These are phyloP conservation scores for Lepidonotus clava DNA, from an alignment of 2,888 invertebrate genomes.

Conservation along the genomic window DNA sequence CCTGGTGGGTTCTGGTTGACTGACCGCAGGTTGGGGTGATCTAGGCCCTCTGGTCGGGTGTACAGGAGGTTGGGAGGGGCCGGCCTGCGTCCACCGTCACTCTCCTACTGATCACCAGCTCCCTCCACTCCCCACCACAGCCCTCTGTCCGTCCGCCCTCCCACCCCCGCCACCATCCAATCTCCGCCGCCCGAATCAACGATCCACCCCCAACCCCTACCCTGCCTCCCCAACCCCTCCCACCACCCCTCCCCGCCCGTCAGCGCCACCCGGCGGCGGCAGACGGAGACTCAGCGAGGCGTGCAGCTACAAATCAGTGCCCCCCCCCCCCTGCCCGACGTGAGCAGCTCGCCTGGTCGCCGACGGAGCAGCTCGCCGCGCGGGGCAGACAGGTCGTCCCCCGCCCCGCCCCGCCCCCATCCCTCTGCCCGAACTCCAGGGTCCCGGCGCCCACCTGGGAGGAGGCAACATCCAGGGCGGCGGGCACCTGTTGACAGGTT, in stretches of 20 bases:
- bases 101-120: no score
- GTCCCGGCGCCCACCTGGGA: not conserved
- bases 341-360: not conserved
- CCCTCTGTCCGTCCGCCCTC: not conserved
- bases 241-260: not conserved
- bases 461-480: not conserved
- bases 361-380: no score
- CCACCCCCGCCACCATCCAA: not conserved
- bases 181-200: not conserved
- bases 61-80: no score
- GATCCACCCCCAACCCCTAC: not conserved
- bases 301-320: conserved; percentile 35
- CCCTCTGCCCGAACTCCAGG: not conserved
- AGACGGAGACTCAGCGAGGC: conserved; percentile 14
- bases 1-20: no score
- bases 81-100: no score
- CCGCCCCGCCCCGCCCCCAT: not conserved
- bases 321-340: not conserved
- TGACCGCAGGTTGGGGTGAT: no score
- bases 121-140: not conserved
- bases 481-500: conserved; percentile 6
- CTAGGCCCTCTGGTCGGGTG: no score
- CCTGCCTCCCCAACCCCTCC: not conserved
- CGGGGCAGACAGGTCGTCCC: not conserved
- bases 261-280: not conserved